Conservation (phyloP, 2,797 vertebrate species). For the Alectoris magna region DNA sequence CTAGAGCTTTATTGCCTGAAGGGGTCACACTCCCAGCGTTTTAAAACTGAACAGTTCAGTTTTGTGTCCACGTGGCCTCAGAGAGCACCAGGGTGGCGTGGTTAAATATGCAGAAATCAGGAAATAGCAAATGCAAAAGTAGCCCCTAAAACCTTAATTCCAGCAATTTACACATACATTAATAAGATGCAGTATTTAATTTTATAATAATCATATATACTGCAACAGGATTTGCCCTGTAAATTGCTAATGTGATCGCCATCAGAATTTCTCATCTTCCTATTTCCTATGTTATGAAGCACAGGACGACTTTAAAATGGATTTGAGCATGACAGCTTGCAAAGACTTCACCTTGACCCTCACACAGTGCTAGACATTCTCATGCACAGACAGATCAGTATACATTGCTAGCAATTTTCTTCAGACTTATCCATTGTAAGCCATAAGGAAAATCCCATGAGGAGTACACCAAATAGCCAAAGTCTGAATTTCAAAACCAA, state of each 20-base stretch:
- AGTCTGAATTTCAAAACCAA: conserved; percentile 8
- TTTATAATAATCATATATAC: background rate
- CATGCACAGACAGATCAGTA: background rate
- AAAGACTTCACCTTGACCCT: background rate
- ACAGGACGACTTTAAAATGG: background rate
- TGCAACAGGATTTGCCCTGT: background rate
- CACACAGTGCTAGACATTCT: background rate
- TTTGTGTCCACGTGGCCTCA: background rate
- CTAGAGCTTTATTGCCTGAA: background rate
- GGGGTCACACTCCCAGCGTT: background rate
- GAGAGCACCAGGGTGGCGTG: background rate
- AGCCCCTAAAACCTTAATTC: background rate
- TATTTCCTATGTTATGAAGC: background rate
- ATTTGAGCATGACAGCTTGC: background rate
- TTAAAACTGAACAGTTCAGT: background rate
- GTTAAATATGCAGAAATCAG: background rate
- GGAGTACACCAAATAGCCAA: background rate
- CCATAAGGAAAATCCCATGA: background rate
- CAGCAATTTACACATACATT: background rate
- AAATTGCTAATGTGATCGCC: background rate
- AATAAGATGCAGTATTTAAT: background rate
- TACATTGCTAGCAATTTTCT: background rate
- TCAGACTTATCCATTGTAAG: conserved; percentile 1
- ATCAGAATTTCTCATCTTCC: background rate
- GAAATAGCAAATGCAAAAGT: background rate